phyloP scores from a whole-genome alignment of 2,113 vertebrate genomes.

The Synchiropus splendidus region DNA sequence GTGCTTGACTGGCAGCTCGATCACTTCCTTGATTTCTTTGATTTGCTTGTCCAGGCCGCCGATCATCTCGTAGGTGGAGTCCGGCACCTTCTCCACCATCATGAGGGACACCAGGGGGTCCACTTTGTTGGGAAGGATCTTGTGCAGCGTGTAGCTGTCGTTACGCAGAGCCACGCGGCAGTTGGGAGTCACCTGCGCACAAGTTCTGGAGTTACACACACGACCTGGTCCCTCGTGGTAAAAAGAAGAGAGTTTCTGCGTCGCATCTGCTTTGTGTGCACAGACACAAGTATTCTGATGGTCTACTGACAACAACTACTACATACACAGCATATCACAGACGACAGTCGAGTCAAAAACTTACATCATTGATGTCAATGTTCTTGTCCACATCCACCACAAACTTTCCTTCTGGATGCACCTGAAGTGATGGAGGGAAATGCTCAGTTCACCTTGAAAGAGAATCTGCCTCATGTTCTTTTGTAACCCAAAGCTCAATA shows the following conservation, averaged over 20 bases:
- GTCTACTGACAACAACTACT: no score
- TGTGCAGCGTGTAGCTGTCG: slow-evolving; percentile 96
- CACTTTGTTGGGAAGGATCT: slow-evolving; percentile 97
- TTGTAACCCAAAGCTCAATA: no score
- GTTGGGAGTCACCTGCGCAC: slow-evolving; percentile 86
- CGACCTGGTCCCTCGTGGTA: no score
- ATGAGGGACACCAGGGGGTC: slow-evolving; percentile 96
- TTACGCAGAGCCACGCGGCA: slow-evolving; percentile 93
- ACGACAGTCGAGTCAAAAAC: slow-evolving; percentile 29
- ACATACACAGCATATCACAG: no score
- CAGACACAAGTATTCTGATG: no score
- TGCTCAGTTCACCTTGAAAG: background rate
- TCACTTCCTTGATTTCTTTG: slow-evolving; percentile 98
- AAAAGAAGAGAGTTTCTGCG: no score
- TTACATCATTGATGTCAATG: slow-evolving; percentile 97
- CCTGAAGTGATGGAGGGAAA: slow-evolving; percentile 57
- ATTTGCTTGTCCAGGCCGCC: slow-evolving; percentile 98
- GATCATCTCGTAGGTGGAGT: slow-evolving; percentile 98
- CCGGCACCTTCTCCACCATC: slow-evolving; percentile 99
- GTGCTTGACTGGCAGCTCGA: slow-evolving; percentile 94
- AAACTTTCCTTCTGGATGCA: slow-evolving; percentile 96
- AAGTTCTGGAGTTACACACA: no score
- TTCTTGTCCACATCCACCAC: slow-evolving; percentile 98
- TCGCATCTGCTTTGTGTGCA: no score
- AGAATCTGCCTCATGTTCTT: no score